phyloP scores from a whole-genome alignment of 2,113 vertebrate species.

The Ptilonorhynchus violaceus region DNA sequence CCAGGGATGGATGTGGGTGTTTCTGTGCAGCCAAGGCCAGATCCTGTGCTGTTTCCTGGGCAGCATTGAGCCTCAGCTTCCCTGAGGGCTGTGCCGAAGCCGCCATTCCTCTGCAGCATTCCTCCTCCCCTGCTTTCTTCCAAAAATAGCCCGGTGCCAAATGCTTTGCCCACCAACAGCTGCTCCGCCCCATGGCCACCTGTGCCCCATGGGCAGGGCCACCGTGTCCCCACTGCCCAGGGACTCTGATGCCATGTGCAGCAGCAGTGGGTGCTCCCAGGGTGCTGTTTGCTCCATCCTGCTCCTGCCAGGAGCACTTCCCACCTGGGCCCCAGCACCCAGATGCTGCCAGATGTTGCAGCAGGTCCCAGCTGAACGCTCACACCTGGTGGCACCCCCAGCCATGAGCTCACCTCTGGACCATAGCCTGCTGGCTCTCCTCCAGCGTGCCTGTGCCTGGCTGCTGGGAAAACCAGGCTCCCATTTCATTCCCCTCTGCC shows the following conservation, averaged over 20 bases:
- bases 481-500: neutral
- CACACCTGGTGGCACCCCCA: neutral
- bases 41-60: accelerated
- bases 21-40: neutral
- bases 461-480: neutral
- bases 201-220: neutral
- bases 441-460: neutral
- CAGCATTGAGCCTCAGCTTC: neutral
- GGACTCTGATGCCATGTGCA: neutral
- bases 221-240: accelerated
- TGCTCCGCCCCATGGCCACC: neutral
- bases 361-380: neutral
- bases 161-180: neutral
- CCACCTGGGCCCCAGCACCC: neutral
- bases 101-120: neutral
- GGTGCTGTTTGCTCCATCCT: neutral
- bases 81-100: neutral
- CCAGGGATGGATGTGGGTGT: neutral
- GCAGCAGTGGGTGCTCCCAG: neutral
- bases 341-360: neutral
- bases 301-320: neutral
- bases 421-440: accelerated
- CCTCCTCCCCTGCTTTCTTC: neutral
- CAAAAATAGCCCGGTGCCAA: neutral
- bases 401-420: neutral